These are phyloP conservation scores for Ranitomeya imitator DNA, from an alignment of 2,113 vertebrate genomes.

Conservation along the genomic window DNA sequence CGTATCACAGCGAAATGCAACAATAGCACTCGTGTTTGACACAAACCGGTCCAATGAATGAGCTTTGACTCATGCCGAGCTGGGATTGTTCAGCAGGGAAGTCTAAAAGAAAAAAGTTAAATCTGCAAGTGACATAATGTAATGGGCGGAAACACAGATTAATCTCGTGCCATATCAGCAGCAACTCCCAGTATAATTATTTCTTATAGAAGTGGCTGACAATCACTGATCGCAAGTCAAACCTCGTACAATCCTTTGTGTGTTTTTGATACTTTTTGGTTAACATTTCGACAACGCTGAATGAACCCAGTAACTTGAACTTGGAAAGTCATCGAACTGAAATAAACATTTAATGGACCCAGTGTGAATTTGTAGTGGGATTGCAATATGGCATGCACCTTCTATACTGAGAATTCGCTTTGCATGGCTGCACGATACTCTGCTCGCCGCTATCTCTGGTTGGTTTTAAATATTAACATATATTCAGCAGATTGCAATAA, in stretches of 20 bases:
- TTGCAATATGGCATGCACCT: slow-evolving; percentile 49
- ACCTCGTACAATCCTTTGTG: slow-evolving; percentile 37
- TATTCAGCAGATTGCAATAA: neutral
- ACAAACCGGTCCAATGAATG: slow-evolving; percentile 56
- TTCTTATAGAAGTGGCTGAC: neutral
- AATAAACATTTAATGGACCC: slow-evolving; percentile 65
- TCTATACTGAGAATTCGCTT: slow-evolving; percentile 41
- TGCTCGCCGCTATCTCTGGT: slow-evolving; percentile 30
- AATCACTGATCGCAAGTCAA: slow-evolving; percentile 33
- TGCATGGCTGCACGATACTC: slow-evolving; percentile 64
- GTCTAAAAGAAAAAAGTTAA: neutral
- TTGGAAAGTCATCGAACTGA: slow-evolving; percentile 53
- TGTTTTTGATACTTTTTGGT: slow-evolving; percentile 51
- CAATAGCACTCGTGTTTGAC: slow-evolving; percentile 62
- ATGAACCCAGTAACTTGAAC: slow-evolving; percentile 61
- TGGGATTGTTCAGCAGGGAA: slow-evolving; percentile 30
- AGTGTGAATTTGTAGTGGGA: slow-evolving; percentile 64
- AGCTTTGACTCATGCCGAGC: slow-evolving; percentile 58
- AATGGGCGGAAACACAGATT: neutral
- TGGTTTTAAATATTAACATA: neutral
- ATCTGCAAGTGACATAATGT: neutral
- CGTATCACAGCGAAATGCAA: slow-evolving; percentile 61
- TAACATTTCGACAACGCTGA: slow-evolving; percentile 63
- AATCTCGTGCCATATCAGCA: neutral
- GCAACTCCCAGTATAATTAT: neutral